phyloP scores from a whole-genome alignment of 2,797 vertebrate species.

The Enteromius unitaeniatus region DNA sequence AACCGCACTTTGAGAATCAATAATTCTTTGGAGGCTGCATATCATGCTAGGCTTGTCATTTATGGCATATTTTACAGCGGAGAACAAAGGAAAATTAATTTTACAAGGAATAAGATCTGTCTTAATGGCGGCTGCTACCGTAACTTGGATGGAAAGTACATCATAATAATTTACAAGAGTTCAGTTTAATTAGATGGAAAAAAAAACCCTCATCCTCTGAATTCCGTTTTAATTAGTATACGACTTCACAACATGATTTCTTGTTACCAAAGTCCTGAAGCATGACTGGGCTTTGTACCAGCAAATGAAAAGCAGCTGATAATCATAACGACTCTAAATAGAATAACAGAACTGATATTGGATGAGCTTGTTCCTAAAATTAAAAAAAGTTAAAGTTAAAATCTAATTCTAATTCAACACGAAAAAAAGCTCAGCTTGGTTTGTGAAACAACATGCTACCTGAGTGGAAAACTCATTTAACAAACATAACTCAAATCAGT shows the following conservation, averaged over 20 bases:
- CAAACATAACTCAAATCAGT: not conserved
- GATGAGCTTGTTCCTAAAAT: slow-evolving; percentile 26
- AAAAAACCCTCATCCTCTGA: slow-evolving; percentile 60
- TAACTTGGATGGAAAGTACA: slow-evolving; percentile 58
- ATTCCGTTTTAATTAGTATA: slow-evolving; percentile 74
- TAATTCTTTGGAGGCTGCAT: slow-evolving; percentile 7
- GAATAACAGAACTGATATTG: slow-evolving; percentile 24
- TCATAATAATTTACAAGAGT: slow-evolving; percentile 74
- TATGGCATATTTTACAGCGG: slow-evolving; percentile 53
- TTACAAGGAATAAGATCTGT: slow-evolving; percentile 52
- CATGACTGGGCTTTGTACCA: slow-evolving; percentile 70
- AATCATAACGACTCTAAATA: slow-evolving; percentile 45
- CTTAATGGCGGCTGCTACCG: slow-evolving; percentile 47
- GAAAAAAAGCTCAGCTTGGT: not conserved
- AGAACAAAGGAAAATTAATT: slow-evolving; percentile 61
- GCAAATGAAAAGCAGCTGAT: slow-evolving; percentile 67
- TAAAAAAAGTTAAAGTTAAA: too few species aligned
- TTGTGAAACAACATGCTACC: not conserved
- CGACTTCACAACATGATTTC: slow-evolving; percentile 69
- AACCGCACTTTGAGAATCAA: slow-evolving; percentile 26
- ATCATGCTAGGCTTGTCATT: slow-evolving; percentile 35
- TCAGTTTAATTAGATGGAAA: slow-evolving; percentile 71
- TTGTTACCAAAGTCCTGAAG: slow-evolving; percentile 67
- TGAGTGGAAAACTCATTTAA: not conserved
- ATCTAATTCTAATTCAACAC: too few species aligned